Conservation (phyloP, 2,113 vertebrate genomes). For the Todiramphus chloris region DNA sequence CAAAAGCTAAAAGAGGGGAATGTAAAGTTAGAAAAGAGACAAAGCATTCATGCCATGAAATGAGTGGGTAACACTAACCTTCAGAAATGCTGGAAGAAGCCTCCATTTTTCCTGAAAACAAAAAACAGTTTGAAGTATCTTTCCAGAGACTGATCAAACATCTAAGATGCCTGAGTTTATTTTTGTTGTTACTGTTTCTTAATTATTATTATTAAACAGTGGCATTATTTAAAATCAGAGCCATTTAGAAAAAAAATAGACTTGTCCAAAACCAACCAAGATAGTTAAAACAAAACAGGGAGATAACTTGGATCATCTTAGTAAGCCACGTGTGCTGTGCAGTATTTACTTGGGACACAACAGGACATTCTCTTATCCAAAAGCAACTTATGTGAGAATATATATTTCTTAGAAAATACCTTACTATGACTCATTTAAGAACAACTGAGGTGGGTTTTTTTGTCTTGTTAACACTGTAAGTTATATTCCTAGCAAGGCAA, state of each 20-base stretch:
- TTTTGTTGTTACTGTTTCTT: no score
- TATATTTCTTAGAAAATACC: background rate
- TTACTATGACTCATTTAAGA: background rate
- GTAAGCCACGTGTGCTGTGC: background rate
- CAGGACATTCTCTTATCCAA: background rate
- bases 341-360: background rate
- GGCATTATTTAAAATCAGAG: background rate
- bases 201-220: background rate
- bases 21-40: background rate
- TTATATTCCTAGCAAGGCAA: background rate
- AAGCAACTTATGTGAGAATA: background rate
- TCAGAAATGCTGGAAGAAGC: constrained; percentile 94
- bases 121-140: background rate
- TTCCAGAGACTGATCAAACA: background rate
- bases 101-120: constrained; percentile 96
- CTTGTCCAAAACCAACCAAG: background rate
- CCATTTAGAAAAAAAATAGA: background rate
- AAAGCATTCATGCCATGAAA: background rate
- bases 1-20: background rate
- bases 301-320: background rate
- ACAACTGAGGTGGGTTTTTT: background rate
- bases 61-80: constrained; percentile 76
- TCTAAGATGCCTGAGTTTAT: background rate
- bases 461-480: background rate
- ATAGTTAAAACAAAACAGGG: background rate